Evolutionary conservation across 2,888 invertebrate species (phyloP).

Genomic region (Frankliniella intonsa): DNA sequence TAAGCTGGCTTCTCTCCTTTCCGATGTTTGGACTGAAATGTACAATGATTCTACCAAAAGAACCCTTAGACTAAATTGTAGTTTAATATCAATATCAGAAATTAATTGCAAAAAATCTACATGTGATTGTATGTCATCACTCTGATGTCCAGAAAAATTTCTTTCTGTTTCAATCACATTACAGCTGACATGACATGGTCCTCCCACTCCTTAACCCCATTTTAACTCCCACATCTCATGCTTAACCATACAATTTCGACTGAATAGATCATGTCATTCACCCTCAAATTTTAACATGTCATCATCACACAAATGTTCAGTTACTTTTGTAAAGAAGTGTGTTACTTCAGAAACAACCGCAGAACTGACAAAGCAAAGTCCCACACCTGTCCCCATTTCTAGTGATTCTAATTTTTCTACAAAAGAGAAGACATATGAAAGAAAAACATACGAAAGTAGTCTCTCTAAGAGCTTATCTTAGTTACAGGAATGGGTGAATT

Average conservation of each 20-base stretch:
- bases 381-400: constrained; percentile 17
- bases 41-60: not conserved
- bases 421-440: too few species aligned
- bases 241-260: not conserved
- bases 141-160: not conserved
- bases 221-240: not conserved
- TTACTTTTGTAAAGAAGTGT: not conserved
- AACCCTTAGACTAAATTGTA: constrained; percentile 10
- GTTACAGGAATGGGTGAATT: too few species aligned
- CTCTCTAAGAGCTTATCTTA: too few species aligned
- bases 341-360: not conserved
- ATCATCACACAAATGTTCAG: not conserved
- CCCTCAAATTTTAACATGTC: not conserved
- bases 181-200: not conserved
- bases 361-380: constrained; percentile 3
- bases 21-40: not conserved
- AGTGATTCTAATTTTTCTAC: not conserved
- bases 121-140: not conserved
- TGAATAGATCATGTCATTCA: not conserved
- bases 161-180: not conserved
- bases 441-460: too few species aligned
- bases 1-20: not conserved
- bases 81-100: not conserved
- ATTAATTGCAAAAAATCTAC: constrained; percentile 11
- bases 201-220: not conserved